Percentiles rank a stretch among this genome's conserved stretches.
Conservation (phyloP, 2,113 vertebrate species). For the Notiomystis cincta region DNA sequence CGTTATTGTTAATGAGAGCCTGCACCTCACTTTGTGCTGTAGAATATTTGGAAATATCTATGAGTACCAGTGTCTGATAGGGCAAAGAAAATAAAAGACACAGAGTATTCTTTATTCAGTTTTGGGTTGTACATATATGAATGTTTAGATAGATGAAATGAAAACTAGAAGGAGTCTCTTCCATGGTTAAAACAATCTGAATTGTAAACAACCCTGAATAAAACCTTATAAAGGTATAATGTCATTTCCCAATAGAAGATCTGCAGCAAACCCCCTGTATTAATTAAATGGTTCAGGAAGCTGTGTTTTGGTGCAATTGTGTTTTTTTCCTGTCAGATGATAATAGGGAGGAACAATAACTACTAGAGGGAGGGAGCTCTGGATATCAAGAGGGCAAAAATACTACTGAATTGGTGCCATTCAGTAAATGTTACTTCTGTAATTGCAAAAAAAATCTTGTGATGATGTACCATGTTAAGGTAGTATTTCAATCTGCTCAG, state of each 20-base stretch:
- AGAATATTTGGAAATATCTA: not conserved
- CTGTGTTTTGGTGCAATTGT: not conserved
- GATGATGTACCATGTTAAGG: not conserved
- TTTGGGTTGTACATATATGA: not conserved
- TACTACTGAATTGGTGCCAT: not conserved
- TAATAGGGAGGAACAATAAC: not conserved
- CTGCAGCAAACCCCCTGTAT: not conserved
- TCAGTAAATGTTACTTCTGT: not conserved
- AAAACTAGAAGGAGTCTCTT: not conserved
- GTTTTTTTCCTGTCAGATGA: not conserved
- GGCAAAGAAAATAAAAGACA: not conserved
- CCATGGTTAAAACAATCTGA: not conserved
- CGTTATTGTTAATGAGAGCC: accelerated
- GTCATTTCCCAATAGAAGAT: not conserved
- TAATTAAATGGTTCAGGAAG: not conserved
- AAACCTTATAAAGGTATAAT: not conserved
- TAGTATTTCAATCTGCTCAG: not conserved
- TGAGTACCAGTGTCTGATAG: not conserved
- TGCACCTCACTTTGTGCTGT: not conserved
- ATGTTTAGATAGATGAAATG: not conserved
- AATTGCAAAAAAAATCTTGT: not conserved
- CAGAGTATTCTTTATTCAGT: not conserved
- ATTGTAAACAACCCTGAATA: not conserved
- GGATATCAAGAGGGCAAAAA: not conserved
- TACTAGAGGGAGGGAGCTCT: not conserved